Percentiles rank a stretch among this genome's conserved stretches.
These are phyloP conservation scores for Trachelus troglodyta DNA, from an alignment of 2,888 invertebrate genomes.

Conservation along the genomic window DNA sequence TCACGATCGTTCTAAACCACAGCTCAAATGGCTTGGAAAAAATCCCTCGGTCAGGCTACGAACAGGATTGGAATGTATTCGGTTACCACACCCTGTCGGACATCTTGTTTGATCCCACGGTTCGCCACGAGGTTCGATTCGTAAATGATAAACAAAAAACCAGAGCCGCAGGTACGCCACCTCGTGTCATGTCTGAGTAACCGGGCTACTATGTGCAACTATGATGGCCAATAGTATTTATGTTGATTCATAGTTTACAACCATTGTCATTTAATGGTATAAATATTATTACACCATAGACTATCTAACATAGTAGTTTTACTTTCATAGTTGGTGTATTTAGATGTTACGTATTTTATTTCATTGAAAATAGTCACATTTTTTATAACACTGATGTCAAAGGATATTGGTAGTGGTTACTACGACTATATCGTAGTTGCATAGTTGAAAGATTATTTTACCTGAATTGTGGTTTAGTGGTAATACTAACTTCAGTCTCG, in stretches of 20 bases:
- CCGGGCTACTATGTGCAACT: neutral
- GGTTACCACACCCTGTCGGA: slow-evolving; percentile 49
- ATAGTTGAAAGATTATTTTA: neutral
- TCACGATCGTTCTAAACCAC: slow-evolving; percentile 1
- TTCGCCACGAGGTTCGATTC: slow-evolving; percentile 39
- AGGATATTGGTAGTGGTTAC: neutral
- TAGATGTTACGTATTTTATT: neutral
- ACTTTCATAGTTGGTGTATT: neutral
- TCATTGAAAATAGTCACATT: neutral
- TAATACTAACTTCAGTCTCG: neutral
- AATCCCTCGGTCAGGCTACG: slow-evolving; percentile 26
- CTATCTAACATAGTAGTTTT: neutral
- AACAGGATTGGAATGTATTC: slow-evolving; percentile 43
- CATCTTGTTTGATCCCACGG: slow-evolving; percentile 51
- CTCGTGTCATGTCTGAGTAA: neutral
- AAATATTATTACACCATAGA: neutral
- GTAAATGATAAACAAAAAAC: slow-evolving; percentile 44
- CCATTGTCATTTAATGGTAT: neutral
- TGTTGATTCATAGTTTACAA: neutral
- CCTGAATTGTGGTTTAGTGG: neutral
- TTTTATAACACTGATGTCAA: neutral
- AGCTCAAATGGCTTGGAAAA: slow-evolving; percentile 18
- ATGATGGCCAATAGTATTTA: neutral
- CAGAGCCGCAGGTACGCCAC: neutral
- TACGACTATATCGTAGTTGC: neutral